Conservation (phyloP, 2,888 invertebrate species). For the Apodemia duryi region DNA sequence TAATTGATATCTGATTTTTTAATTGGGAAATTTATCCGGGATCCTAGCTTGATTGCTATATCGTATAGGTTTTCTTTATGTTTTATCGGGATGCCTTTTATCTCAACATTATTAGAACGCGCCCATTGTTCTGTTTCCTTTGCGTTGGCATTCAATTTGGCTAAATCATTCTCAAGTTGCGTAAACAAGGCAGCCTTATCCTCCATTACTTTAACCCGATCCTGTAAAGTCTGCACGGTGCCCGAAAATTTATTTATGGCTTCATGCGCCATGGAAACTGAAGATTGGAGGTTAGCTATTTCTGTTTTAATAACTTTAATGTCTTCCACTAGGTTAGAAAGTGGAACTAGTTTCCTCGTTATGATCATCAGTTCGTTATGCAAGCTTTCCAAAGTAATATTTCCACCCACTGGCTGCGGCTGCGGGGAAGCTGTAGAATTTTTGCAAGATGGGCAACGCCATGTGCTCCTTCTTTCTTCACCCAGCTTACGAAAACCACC, state of each 20-base stretch:
- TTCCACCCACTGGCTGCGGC: not conserved
- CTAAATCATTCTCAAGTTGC: not conserved
- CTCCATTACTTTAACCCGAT: not conserved
- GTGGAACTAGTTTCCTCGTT: not conserved
- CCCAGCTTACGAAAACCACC: not conserved
- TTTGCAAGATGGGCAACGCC: not conserved
- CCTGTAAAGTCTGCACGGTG: not conserved
- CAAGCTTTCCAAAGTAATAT: not conserved
- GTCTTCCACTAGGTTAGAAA: not conserved
- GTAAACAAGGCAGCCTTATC: not conserved
- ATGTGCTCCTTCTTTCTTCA: not conserved
- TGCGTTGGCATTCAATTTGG: not conserved
- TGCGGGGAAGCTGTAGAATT: not conserved
- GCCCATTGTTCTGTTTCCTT: not conserved
- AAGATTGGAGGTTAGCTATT: not conserved
- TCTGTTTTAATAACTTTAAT: conserved; percentile 4
- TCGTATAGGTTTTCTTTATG: not conserved
- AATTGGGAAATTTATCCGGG: not conserved
- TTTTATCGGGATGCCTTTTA: not conserved
- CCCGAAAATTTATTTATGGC: not conserved
- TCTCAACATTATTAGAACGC: not conserved
- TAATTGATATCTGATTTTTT: not conserved
- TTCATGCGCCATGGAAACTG: not conserved
- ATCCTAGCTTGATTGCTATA: not conserved
- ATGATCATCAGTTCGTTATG: not conserved